A percentile compares a stretch with the other conserved stretches of the same genome.
phyloP scores from a whole-genome alignment of 2,797 vertebrate species.

The Esox masquinongy region DNA sequence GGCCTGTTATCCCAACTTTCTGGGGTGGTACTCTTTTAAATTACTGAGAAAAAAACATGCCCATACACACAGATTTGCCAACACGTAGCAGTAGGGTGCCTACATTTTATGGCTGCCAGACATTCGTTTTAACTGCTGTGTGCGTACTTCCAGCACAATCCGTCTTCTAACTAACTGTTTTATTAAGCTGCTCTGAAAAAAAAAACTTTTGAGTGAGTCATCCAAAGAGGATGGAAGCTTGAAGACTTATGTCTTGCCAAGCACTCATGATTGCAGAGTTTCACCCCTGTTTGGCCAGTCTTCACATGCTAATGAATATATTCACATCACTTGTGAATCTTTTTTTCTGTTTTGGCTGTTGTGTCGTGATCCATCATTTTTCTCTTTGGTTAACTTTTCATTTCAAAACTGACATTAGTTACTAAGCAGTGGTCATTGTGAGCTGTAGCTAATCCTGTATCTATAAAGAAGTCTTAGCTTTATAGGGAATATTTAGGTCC shows the following conservation, averaged over 20 bases:
- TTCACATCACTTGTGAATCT: not conserved
- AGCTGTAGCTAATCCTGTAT: not conserved
- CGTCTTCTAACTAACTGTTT: not conserved
- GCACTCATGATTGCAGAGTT: not conserved
- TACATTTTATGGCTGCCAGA: conserved; percentile 13
- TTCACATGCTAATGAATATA: not conserved
- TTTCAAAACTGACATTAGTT: not conserved
- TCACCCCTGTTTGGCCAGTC: not conserved
- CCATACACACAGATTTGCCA: not conserved
- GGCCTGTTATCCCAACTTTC: not conserved
- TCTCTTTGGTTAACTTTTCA: not conserved
- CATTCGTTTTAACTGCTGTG: conserved; percentile 12
- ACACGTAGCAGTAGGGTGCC: not conserved
- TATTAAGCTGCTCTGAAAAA: not conserved
- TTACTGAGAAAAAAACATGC: not conserved
- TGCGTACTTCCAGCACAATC: not conserved
- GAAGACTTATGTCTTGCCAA: not conserved
- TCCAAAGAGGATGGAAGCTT: not conserved
- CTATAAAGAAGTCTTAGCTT: too few species aligned
- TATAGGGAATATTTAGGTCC: too few species aligned
- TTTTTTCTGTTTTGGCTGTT: not conserved
- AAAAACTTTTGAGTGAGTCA: not conserved
- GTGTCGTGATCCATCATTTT: not conserved
- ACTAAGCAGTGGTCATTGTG: not conserved
- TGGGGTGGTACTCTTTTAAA: not conserved